Percentiles rank a stretch among this genome's conserved stretches.
Conservation (phyloP, 2,113 vertebrate genomes). For the Orientallactaga bullata region DNA sequence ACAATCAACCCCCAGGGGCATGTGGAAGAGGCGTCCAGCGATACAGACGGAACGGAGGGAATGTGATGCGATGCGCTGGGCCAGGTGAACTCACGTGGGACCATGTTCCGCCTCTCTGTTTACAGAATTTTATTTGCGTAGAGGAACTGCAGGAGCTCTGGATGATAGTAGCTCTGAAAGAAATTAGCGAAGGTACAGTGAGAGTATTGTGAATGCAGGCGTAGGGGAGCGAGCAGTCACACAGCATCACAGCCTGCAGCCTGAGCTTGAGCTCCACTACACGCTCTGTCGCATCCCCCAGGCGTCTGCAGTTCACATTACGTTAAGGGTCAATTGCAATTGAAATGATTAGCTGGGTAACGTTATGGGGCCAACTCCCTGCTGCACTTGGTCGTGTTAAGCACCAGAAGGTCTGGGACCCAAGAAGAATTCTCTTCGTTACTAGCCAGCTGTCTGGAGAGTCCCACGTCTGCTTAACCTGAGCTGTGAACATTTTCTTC, state of each 20-base stretch:
- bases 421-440: background rate
- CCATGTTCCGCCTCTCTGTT: background rate
- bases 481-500: conserved; percentile 77
- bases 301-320: background rate
- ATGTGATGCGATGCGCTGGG: background rate
- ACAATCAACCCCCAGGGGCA: background rate
- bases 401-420: background rate
- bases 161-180: conserved; percentile 80
- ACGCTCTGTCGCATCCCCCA: background rate
- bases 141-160: conserved; percentile 81
- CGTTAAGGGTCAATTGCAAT: background rate
- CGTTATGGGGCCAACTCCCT: background rate
- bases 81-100: background rate
- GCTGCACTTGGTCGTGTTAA: background rate
- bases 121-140: conserved; percentile 82
- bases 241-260: background rate
- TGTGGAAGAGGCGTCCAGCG: background rate
- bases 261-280: background rate
- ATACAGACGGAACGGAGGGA: background rate
- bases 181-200: conserved; percentile 47
- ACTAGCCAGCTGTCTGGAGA: conserved; percentile 58
- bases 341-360: background rate
- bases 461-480: conserved; percentile 70
- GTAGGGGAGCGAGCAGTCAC: background rate
- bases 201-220: background rate